These are phyloP conservation scores for Palythoa caribaeorum DNA, from an alignment of 92 coral and sea anemone genomes.

Conservation along the genomic window DNA sequence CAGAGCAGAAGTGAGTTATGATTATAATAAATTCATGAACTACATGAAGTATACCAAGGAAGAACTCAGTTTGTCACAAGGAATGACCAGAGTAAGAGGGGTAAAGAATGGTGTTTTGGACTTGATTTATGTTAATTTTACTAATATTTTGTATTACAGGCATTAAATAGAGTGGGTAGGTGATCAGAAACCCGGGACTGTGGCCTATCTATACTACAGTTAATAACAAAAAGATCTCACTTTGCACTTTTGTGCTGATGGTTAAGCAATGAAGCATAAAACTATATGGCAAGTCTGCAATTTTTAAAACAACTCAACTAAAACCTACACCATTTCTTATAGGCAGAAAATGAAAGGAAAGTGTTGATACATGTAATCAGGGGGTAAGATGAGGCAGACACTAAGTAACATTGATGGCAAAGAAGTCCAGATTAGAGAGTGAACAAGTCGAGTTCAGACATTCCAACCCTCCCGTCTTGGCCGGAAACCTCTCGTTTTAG, in stretches of 20 bases:
- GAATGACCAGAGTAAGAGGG: constrained; percentile 2
- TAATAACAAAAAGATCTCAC: neutral
- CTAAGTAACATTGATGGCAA: neutral
- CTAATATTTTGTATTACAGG: neutral
- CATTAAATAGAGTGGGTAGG: neutral
- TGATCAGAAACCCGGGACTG: neutral
- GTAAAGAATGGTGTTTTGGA: neutral
- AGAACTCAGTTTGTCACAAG: constrained; percentile 1
- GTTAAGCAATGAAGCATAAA: too few species aligned
- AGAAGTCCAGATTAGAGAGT: too few species aligned
- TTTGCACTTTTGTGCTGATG: neutral
- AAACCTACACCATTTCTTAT: too few species aligned
- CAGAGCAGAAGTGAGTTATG: neutral
- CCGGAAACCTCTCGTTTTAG: too few species aligned
- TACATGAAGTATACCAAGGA: neutral
- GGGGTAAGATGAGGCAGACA: constrained; percentile 4
- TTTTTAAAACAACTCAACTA: too few species aligned
- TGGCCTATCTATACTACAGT: neutral
- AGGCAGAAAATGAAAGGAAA: neutral
- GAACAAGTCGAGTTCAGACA: too few species aligned
- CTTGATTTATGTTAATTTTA: neutral
- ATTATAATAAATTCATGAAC: neutral
- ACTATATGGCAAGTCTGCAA: too few species aligned
- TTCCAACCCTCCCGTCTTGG: too few species aligned
- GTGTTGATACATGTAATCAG: neutral